These are phyloP conservation scores for Brassicogethes aeneus DNA, from an alignment of 2,888 invertebrate genomes.

Conservation along the genomic window DNA sequence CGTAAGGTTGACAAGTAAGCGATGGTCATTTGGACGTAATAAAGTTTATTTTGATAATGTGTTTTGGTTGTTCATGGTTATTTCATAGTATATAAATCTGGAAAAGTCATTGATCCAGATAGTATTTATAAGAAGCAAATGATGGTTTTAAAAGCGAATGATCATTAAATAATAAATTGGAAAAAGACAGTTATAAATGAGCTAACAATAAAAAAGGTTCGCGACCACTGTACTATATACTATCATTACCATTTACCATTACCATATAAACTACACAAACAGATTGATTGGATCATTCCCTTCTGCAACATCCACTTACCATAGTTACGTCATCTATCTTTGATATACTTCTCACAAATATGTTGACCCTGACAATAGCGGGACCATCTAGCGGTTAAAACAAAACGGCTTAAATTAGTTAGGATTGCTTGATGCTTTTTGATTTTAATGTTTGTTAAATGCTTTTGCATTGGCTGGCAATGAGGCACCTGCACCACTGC, in stretches of 20 bases:
- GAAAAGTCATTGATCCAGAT: no score
- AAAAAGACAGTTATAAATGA: no score
- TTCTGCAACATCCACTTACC: constrained; percentile 66
- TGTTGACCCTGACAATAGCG: constrained; percentile 94
- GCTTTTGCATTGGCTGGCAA: constrained; percentile 21
- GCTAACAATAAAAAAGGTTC: background rate
- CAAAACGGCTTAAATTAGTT: constrained; percentile 33
- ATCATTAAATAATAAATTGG: no score
- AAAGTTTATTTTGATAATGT: no score
- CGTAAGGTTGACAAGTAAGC: no score
- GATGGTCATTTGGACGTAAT: no score
- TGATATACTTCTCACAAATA: constrained; percentile 97
- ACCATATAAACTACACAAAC: constrained; percentile 35
- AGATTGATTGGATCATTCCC: constrained; percentile 28
- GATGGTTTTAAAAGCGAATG: no score
- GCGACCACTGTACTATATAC: constrained; percentile 27
- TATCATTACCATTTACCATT: constrained; percentile 18
- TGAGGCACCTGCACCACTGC: constrained; percentile 32
- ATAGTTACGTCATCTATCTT: constrained; percentile 99
- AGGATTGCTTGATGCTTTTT: background rate
- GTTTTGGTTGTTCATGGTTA: no score
- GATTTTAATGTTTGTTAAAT: background rate
- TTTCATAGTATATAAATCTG: no score
- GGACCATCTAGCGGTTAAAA: constrained; percentile 69
- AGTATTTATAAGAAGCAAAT: no score